Base-by-base conservation (phyloP, 2,113 vertebrate genomes). In the Corynorhinus townsendii region DNA sequence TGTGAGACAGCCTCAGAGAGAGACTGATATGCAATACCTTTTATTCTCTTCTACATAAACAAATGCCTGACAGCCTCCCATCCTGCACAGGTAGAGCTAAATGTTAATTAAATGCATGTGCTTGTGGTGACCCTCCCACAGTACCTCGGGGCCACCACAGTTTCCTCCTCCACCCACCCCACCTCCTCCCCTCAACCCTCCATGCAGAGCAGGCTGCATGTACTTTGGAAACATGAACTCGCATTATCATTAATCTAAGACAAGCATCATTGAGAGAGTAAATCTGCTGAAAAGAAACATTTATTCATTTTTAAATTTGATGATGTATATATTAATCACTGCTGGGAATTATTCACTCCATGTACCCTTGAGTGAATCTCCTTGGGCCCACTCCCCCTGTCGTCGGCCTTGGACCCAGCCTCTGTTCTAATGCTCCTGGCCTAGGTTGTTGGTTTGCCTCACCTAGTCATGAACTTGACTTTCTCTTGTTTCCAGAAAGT, bases 231-330 rank as follows among this genome's bases (percentile, higher is more conserved):
- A 91, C 94, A 93, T 95, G 90, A 97, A 95, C 73, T 93, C 93
- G 59, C 38, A 93, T 96, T 73, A 91, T 92, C 97, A 95, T 96
- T 95, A 93, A 97, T 91, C 95, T 96, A 90, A 96, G 89, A 91
- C 95, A 96, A 96, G 95, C 96, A 84, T 96, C 95, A 95, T 49
- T 97, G 97, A 92, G 96, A 95, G 96, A 93, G 96, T 68, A 96
- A 96, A 96, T 96, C 94, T 96, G 92, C 96, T 95, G 87, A 95
- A 95, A 92, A 93, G 97, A 96, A 96, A 89, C 94, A 92, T 96
- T 95, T 88, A 96, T 86, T 95, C 96, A 96, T 95, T 82, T 95
- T 93, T 54, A 95, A 90, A 89, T 86, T 82, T 90, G 94, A 91
- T 93, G 90, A 95, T 75, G 59, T 92, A 47, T 43, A 19, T 92